Evolutionary conservation across 2,113 vertebrate species (phyloP).

Genomic region (Perca schrenkii): DNA sequence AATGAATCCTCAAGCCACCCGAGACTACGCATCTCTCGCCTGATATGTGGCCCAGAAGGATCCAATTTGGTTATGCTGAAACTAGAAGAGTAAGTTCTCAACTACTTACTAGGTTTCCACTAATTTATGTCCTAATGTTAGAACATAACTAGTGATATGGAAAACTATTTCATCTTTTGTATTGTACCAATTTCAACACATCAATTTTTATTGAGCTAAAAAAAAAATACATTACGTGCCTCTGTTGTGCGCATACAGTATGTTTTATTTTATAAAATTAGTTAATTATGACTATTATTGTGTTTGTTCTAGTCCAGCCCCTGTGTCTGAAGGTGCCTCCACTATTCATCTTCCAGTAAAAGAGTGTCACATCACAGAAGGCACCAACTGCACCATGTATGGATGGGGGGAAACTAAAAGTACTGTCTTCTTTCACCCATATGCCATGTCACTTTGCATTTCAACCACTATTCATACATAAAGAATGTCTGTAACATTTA

Average conservation of each 20-base stretch:
- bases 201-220: neutral
- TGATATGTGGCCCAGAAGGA: constrained; percentile 93
- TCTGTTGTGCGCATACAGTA: neutral
- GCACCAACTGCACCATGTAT: constrained; percentile 93
- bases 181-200: neutral
- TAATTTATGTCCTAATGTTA: neutral
- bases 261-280: neutral
- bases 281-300: constrained; percentile 43
- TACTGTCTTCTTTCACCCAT: constrained; percentile 74
- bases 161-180: neutral
- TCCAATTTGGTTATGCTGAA: constrained; percentile 95
- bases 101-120: neutral
- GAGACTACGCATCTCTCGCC: constrained; percentile 89
- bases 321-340: constrained; percentile 90
- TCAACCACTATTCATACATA: neutral
- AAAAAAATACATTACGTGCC: no score
- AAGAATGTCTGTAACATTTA: neutral
- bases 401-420: constrained; percentile 99
- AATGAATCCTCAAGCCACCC: constrained; percentile 86
- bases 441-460: neutral
- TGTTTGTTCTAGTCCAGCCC: constrained; percentile 86
- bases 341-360: constrained; percentile 93
- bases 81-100: constrained; percentile 83
- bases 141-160: neutral
- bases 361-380: constrained; percentile 93